These are phyloP conservation scores for Odocoileus hemionus DNA, from an alignment of 2,113 vertebrate species.

Conservation along the genomic window DNA sequence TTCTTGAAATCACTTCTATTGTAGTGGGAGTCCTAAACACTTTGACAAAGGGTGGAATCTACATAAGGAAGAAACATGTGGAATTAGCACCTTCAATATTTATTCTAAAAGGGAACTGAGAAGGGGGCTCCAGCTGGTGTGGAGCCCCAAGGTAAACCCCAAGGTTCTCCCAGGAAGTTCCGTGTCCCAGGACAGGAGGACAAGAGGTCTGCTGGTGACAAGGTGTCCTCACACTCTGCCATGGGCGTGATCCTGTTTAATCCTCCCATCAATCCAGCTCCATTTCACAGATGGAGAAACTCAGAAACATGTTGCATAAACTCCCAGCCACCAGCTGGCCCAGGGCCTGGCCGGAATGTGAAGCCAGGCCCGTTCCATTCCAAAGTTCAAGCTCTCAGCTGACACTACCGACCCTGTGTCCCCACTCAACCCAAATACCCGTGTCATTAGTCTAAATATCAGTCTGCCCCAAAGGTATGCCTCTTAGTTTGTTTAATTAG, in stretches of 20 bases:
- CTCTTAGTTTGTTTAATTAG: background rate
- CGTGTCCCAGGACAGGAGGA: background rate
- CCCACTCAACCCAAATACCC: background rate
- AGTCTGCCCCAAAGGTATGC: fast-evolving
- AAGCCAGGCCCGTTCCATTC: too few species aligned
- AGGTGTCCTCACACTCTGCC: background rate
- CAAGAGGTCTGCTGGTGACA: background rate
- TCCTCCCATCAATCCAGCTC: background rate
- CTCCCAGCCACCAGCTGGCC: background rate
- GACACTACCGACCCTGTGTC: background rate
- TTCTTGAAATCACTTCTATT: background rate
- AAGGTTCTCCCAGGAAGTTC: background rate
- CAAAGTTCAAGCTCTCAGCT: background rate
- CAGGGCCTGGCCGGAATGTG: fast-evolving
- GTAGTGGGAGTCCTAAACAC: background rate
- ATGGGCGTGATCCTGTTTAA: fast-evolving
- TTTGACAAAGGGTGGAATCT: background rate
- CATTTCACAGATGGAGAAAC: background rate
- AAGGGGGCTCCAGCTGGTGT: background rate
- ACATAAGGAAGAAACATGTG: background rate
- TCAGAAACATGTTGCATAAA: background rate
- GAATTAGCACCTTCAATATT: background rate
- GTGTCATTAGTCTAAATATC: fast-evolving
- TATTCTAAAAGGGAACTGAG: background rate
- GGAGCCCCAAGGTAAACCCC: background rate